phyloP scores from a whole-genome alignment of 2,113 vertebrate species.

The Gallinago jamesoni region DNA sequence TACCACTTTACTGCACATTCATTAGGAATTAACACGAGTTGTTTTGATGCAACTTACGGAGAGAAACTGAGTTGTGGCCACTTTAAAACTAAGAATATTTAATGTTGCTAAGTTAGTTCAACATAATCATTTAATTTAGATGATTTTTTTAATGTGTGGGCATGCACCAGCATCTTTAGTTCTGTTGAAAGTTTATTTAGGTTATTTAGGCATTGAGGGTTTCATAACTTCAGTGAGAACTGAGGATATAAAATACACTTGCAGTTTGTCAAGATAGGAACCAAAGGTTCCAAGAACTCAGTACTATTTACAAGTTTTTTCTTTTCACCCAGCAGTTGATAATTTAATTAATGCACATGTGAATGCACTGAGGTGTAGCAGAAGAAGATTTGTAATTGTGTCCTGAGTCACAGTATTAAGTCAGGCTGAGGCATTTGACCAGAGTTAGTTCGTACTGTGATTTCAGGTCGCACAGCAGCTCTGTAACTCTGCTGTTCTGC shows the following conservation, averaged over 20 bases:
- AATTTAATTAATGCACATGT: not conserved
- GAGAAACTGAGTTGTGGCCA: not conserved
- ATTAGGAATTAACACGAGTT: not conserved
- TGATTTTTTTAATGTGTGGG: not conserved
- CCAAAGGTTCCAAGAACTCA: not conserved
- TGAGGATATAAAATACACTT: not conserved
- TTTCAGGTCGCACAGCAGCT: not conserved
- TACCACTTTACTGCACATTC: not conserved
- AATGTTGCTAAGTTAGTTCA: not conserved
- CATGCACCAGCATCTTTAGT: not conserved
- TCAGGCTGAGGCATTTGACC: not conserved
- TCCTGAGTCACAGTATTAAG: not conserved
- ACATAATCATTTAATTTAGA: not conserved
- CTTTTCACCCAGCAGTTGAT: not conserved
- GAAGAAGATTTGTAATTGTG: not conserved
- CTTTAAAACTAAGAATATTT: not conserved
- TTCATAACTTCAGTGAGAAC: not conserved
- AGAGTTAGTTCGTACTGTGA: not conserved
- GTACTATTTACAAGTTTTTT: not conserved
- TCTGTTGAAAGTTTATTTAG: not conserved
- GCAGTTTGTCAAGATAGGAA: not conserved
- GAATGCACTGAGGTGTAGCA: not conserved
- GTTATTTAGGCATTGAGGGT: not conserved
- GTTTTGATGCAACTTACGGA: not conserved
- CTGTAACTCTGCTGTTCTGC: not conserved